Base-by-base conservation (phyloP, 2,797 vertebrate genomes). In the Tadarida brasiliensis region DNA sequence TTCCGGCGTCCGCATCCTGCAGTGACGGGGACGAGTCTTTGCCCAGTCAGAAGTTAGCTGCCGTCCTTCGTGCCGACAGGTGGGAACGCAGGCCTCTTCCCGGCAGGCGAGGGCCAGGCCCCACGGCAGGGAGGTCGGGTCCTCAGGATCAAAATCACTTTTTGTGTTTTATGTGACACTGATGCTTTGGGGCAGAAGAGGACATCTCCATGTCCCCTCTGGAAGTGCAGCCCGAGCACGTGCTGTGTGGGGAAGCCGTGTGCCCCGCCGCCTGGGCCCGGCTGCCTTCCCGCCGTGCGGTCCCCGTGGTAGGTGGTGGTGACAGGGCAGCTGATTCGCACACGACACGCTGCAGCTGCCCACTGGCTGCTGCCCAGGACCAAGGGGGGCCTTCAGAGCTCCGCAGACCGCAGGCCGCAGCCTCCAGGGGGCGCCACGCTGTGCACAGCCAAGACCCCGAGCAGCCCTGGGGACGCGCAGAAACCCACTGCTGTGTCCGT, bases 181-280 rank as follows among this genome's bases (percentile, higher is more conserved):
- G 33, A 9, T 4, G 2, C 33, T 3, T 1, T 8, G 5, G 19
- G 59, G 14, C 6, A 9, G 0, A 10, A 0, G 1, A 30, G 30
- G 8, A 57, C 0, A 1, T 7, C 5, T 7, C 33, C 22, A 9
- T 1, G 1, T 17, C 68, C 33, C 11, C 56, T 11, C 44, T 24
- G 19, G 20, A 59, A 56, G 30, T 3, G 9, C 16, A 1, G 2
- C 44, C 24, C 15, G n/a, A 8, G 12, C 1, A 0, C 8, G 35
- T 1, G 1, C 2, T 20, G 1, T 3, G 28, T 14, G 1, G 15
- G 39, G 14, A 20, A 47, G 65, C 44, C 2, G 2, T 12, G 22
- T 11, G 28, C 47, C 47, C 7, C 39, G 0, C 22, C 0, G 3
- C 35, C 5, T 30, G 10, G 63, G 30, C 63, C 39, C 3, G 5